Base-by-base conservation (phyloP, 2,113 vertebrate species). In the Grus americana region DNA sequence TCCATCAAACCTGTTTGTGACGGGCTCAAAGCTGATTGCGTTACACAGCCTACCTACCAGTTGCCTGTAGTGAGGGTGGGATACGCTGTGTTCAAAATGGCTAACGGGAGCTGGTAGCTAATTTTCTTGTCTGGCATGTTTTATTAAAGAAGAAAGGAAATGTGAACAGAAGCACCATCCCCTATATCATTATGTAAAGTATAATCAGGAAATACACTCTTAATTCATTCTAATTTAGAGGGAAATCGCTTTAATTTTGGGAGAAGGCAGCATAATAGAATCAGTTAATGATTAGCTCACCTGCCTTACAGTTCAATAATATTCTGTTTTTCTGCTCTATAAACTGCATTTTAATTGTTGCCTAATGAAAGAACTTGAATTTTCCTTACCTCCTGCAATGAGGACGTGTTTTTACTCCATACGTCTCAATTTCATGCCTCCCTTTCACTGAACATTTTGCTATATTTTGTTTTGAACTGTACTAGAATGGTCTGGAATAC, bases 261-360 rank as follows among this genome's bases (percentile, higher is more conserved):
- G 40, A 50, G 18, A 91, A 91, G 36, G 52, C 44, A 79, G 19
- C 11, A 13, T 89, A 92, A 92, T 61, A 81, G 44, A 91, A 84
- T 84, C 59, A 67, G 68, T 52, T 85, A 70, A 81, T 81, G 19
- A 91, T 91, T 79, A 89, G 36, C 73, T 96, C 86, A 95, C 55
- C 59, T 95, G 59, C 30, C 68, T 86, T 90, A 90, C 19, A 55
- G 20, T 71, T 96, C 62, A 86, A 61, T 74, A 79, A 72, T 63
- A 65, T 6, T 47, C 72, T 85, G 24, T 83, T 91, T 94, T 65
- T 57, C 34, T 73, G 55, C n/a, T 93, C 47, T 86, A 34, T n/a
- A 92, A 94, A 92, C 40, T 47, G n/a, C 65, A 49, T 86, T 94
- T 81, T 92, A 92, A 92, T 92, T 93, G 34, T 57, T 68, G 24